Evolutionary conservation across 2,797 vertebrate genomes (phyloP), one percentile per base, ranked within the genome.

Genomic region (Valencia hispanica): DNA sequence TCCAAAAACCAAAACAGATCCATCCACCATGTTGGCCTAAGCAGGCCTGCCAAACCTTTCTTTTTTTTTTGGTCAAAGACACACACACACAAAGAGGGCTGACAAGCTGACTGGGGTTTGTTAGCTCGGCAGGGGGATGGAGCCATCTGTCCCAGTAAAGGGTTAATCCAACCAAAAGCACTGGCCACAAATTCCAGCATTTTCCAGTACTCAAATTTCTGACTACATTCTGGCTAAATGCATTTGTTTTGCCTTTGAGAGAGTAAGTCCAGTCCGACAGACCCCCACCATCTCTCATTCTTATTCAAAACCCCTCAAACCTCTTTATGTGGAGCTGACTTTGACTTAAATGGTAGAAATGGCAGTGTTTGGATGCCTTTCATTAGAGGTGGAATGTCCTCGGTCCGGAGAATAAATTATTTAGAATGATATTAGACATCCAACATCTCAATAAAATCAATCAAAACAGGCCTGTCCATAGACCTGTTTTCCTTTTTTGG

Each of bases 141-240:
- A 92, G 91, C 93, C 94, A 95, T 95, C 95, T 95, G 95, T 92
- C 93, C 90, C 68, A 90, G 79, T 86, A 91, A 84, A 93, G 95
- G 94, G 96, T 96, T 96, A 96, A 97, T 95, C 95, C 94, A 94
- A 89, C 89, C 90, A 92, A 91, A 93, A 93, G 89, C 89, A 91
- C 90, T 89, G 88, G 85, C 90, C 80, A 80, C 91, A 87, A 71
- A 93, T 89, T 88, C 91, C 88, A 94, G 92, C 92, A 88, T 94
- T 95, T 96, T 96, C 91, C 88, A 93, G 91, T 88, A 86, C 85
- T 89, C 79, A 87, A 81, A 88, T 86, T 92, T 90, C 73, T 75
- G 55, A 36, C 72, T 82, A 71, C 27, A 18, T 91, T 83, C 72
- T 74, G 32, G 63, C 50, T 30, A 73, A 4, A 17, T 68, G 12